Evolutionary conservation across 2,113 vertebrate genomes (phyloP), one percentile per base, ranked within the genome.

Genomic region (Chaenocephalus aceratus): DNA sequence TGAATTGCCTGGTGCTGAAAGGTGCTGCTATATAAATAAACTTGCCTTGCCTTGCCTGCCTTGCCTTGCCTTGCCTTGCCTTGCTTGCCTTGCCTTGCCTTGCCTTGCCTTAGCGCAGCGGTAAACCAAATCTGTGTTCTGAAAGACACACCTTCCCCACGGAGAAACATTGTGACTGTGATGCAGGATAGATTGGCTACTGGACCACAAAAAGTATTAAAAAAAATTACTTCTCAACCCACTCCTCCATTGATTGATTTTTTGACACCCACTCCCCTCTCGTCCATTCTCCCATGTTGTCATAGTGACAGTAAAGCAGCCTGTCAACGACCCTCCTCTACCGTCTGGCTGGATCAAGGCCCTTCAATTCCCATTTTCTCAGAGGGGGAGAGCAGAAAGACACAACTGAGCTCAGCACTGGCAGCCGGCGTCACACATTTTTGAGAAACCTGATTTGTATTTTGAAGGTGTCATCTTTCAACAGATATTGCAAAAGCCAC

Each of bases 271-370:
- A 49, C 66, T 72, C 46, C 46, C 34, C 58, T 72, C 70, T 14
- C 63, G 44, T 54, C 57, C 34, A 58, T 77, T 88, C 71, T 51
- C 59, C 58, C 30, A 30, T 26, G 89, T 92, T 88, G 91, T 73
- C 90, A 93, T 89, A 89, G 91, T 77, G 79, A 93, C 18, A 1
- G 73, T 68, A 78, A 91, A 89, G 68, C 72, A 65, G 82, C 69
- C 78, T 15, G 70, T 70, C 5, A 52, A 41, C 67, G 80, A 85
- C 85, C 59, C 73, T 84, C 34, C 65, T 54, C 68, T 54, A 30
- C 56, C 74, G 62, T 73, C 82, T 84, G 51, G 51, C 18, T 1
- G 65, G 82, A 83, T 77, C 52, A 13, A 60, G 68, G 9, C 76
- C 58, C 66, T 73, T 62, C 16, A 73, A 59, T 82, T 82, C 63